Evolutionary conservation across 2,113 vertebrate species (phyloP), one percentile per base, ranked within the genome.

Genomic region (Erinaceus europaeus): DNA sequence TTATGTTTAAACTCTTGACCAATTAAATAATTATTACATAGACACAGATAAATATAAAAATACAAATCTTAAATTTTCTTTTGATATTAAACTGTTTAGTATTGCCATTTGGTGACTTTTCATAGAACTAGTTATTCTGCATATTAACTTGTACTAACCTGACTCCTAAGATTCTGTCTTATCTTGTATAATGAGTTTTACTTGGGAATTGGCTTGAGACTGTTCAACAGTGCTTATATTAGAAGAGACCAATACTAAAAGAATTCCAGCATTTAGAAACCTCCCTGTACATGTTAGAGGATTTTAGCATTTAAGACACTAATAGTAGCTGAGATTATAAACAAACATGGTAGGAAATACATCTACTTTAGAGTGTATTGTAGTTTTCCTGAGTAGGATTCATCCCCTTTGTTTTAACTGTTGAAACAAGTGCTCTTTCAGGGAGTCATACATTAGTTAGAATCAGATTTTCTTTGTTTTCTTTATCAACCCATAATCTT

Each of bases 401-500:
- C n/a, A n/a, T n/a, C n/a, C n/a, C n/a, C 25, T 69, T 55, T 50
- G 55, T 20, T 50, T 4, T 52, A 38, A 73, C 55, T 73, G 20
- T 25, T 69, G 72, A 88, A 88, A 82, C 67, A 84, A 78, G 64
- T 36, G 13, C 29, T 93, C 48, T 74, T 90, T 88, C 61, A 94
- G 95, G 95, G 88, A 95, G 84, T 74, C 88, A 75, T 81, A 84
- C 86, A 94, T 95, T 96, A 92, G 94, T 95, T 96, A 94, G 91
- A 94, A 96, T 96, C 96, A 95, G 94, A 78, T 84, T 97, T 96
- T 93, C 92, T 96, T n/a, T 95, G 93, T 96, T 94, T 97, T 69
- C 91, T 86, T 96, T 96, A 97, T 97, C 97, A 97, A 96, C 84
- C 93, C 94, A 83, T 97, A 97, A 97, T 98, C 97, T 97, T 95